Percentiles rank a stretch among this genome's conserved stretches.
phyloP scores from a whole-genome alignment of 2,113 vertebrate species.

The Ceyx margarethae region DNA sequence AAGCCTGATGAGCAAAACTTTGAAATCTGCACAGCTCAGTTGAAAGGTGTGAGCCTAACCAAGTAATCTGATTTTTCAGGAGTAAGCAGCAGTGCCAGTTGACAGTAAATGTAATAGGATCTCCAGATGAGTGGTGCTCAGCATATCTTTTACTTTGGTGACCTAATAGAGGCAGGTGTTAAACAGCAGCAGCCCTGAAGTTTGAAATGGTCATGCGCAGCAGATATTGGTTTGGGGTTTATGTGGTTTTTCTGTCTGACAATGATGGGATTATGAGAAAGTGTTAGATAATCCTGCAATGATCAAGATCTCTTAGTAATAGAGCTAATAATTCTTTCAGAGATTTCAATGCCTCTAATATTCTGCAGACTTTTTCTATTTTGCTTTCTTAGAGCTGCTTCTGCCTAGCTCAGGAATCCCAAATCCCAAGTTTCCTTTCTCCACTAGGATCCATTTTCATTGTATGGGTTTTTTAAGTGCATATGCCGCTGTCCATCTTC shows the following conservation, averaged over 20 bases:
- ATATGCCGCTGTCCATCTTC: background rate
- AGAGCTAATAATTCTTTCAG: background rate
- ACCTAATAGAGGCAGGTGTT: background rate
- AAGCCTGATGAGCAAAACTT: background rate
- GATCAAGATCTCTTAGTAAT: background rate
- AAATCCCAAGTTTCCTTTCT: background rate
- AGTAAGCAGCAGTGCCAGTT: background rate
- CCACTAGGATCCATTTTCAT: background rate
- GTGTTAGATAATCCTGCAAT: background rate
- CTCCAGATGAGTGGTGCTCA: background rate
- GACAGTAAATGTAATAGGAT: background rate
- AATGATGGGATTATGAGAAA: background rate
- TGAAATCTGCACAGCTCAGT: background rate
- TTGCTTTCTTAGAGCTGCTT: background rate
- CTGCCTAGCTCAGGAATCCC: background rate
- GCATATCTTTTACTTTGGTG: background rate
- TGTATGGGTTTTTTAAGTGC: background rate
- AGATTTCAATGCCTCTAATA: background rate
- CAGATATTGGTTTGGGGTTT: background rate
- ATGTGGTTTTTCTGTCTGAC: background rate
- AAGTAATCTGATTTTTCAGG: constrained; percentile 12
- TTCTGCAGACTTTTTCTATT: background rate
- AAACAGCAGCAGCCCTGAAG: background rate
- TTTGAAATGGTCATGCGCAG: background rate
- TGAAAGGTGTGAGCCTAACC: background rate